Evolutionary conservation across 2,797 vertebrate genomes (phyloP), one percentile per base, ranked within the genome.

Genomic region (Discoglossus pictus): DNA sequence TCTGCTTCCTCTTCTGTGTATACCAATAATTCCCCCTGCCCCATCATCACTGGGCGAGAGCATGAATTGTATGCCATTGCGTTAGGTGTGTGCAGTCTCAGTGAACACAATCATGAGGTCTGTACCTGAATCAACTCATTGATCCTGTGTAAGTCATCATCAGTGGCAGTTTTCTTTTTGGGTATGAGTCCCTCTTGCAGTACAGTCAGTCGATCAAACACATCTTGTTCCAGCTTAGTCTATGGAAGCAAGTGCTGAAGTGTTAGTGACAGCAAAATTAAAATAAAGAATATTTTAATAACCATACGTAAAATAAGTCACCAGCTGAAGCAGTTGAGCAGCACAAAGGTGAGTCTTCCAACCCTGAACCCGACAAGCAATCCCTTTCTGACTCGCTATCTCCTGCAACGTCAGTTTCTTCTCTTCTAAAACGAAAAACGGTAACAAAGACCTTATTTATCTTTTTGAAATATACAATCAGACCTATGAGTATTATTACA

Each of bases 321-420:
- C 97, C 93, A 99, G 73, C 81, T 99, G 95, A 7, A 94, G 86
- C 13, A 99, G 91, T 76, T 99, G 97, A 4, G 97, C 95, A 0
- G 97, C 97, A 79, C 97, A 98, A 73, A 99, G 87, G 85, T 99
- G 97, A 44, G 98, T 94, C 78, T 99, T 99, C 97, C 97, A 99
- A 67, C 97, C 97, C 77, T 99, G 97, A 7, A 95, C 97, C 65
- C 95, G 89, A 75, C 95, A 98, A 12, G 93, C 94, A 8, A 99
- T 95, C 2, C 97, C 97, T 81, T 94, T 96, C 90, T 99, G 96
- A 76, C 91, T 98, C 78, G 97, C 96, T 82, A 99, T 93, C 56
- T 99, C 97, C 77, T 98, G 97, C 10, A 99, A 81, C 74, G 89
- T 92, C 65, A 94, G 92, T 81, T 98, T 99, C 85, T 99, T 99